Percentiles rank a stretch among this genome's conserved stretches.
phyloP scores from a whole-genome alignment of 2,113 vertebrate genomes.

The Alces alces region DNA sequence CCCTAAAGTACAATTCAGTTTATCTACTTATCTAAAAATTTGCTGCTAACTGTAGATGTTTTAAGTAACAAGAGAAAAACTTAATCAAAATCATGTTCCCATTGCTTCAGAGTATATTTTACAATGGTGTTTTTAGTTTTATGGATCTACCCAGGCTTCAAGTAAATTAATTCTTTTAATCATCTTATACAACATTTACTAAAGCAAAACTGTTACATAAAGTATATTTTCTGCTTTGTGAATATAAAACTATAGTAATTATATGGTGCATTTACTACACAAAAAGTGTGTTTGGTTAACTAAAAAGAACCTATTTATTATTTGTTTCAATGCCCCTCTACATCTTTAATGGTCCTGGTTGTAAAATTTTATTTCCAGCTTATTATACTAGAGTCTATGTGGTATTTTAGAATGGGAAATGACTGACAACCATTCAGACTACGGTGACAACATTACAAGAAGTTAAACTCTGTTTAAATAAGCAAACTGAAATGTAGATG shows the following conservation, averaged over 20 bases:
- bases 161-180: conserved; percentile 68
- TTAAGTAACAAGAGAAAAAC: conserved; percentile 29
- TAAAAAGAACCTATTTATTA: conserved; percentile 58
- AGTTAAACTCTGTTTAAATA: not conserved
- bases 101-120: not conserved
- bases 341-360: conserved; percentile 38
- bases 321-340: conserved; percentile 28
- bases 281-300: conserved; percentile 47
- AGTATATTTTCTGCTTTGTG: conserved; percentile 49
- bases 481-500: not conserved
- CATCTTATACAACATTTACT: conserved; percentile 59
- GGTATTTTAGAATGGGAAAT: not conserved
- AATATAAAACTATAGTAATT: conserved; percentile 57
- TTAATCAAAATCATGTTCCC: not conserved
- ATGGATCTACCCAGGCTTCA: conserved; percentile 10
- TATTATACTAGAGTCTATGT: not conserved
- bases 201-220: conserved; percentile 51
- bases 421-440: not conserved
- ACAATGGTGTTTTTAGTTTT: conserved; percentile 15
- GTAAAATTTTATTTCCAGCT: conserved; percentile 46
- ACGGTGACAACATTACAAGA: not conserved
- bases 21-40: conserved; percentile 2
- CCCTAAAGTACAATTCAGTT: not conserved
- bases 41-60: not conserved
- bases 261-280: conserved; percentile 44